Evolutionary conservation across 2,113 vertebrate species (phyloP).

Genomic region (Macaca nemestrina): DNA sequence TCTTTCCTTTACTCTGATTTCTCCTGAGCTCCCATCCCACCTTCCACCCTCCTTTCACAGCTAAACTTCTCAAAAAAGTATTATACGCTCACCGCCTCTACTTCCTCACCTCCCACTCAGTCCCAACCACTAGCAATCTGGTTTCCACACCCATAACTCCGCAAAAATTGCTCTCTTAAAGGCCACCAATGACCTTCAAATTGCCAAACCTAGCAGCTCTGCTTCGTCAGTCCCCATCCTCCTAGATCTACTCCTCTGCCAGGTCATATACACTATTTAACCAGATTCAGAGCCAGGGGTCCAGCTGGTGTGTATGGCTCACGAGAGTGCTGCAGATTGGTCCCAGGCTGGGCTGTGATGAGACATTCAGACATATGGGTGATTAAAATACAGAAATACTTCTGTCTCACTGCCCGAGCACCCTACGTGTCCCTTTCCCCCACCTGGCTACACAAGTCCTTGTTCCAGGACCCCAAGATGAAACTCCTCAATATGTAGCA

Average conservation of each 20-base stretch:
- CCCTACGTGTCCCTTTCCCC: neutral
- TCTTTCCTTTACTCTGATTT: constrained; percentile 54
- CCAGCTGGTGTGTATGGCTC: neutral
- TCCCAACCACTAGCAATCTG: constrained; percentile 72
- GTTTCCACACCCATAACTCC: neutral
- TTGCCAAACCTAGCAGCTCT: neutral
- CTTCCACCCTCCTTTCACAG: constrained; percentile 69
- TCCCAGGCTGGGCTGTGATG: neutral
- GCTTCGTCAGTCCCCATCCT: neutral
- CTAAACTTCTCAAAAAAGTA: constrained; percentile 72
- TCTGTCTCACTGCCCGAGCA: neutral
- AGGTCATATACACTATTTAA: neutral
- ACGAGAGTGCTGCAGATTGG: neutral
- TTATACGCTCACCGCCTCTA: constrained; percentile 61
- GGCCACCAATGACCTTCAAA: constrained; percentile 17
- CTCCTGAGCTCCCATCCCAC: constrained; percentile 61
- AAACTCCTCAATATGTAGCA: neutral
- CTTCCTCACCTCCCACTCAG: constrained; percentile 77
- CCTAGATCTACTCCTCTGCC: neutral
- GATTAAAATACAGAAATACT: neutral
- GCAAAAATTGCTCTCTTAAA: constrained; percentile 71
- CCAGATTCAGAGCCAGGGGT: neutral
- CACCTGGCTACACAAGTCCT: neutral
- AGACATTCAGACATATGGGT: neutral
- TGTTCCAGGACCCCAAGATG: neutral